Evolutionary conservation across 2,113 vertebrate genomes (phyloP).

Genomic region (Hippocampus mohnikei): DNA sequence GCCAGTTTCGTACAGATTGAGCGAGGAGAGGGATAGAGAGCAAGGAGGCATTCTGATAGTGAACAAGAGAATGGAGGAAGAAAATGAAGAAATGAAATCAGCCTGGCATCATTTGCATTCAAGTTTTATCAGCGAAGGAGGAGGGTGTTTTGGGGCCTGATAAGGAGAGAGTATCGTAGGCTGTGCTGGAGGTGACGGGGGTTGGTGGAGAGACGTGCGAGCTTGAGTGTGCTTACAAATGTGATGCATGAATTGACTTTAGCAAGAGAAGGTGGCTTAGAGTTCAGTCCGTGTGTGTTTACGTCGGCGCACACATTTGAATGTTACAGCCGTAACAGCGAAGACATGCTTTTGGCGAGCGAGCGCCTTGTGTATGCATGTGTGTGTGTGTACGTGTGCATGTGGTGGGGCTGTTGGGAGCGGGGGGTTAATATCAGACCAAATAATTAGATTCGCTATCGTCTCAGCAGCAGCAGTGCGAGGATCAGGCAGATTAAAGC

Average conservation of each 20-base stretch:
- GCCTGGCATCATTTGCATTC: conserved; percentile 74
- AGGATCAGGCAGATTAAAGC: conserved; percentile 96
- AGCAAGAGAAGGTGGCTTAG: conserved; percentile 32
- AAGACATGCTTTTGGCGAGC: conserved; percentile 25
- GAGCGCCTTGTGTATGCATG: conserved; percentile 14
- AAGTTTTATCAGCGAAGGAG: conserved; percentile 66
- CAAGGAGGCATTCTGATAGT: conserved; percentile 32
- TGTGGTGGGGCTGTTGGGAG: conserved; percentile 20
- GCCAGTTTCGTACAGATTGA: conserved; percentile 13
- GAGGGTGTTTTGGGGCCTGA: conserved; percentile 67
- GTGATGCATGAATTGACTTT: conserved; percentile 36
- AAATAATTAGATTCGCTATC: conserved; percentile 99
- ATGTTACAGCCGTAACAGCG: conserved; percentile 25
- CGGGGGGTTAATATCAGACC: conserved; percentile 86
- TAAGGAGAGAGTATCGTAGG: conserved; percentile 64
- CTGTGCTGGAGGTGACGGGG: conserved; percentile 48
- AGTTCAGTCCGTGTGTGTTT: conserved; percentile 31
- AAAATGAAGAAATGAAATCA: conserved; percentile 70
- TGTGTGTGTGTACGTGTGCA: conserved; percentile 21
- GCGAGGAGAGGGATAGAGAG: conserved; percentile 4
- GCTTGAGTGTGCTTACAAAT: conserved; percentile 17
- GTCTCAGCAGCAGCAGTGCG: conserved; percentile 84
- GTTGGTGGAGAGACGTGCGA: conserved; percentile 24
- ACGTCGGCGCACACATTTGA: conserved; percentile 11
- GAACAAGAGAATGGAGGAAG: conserved; percentile 44